Percentiles rank a stretch among this genome's conserved stretches.
phyloP scores from a whole-genome alignment of 2,888 invertebrate genomes.

The Electrophaes corylata region DNA sequence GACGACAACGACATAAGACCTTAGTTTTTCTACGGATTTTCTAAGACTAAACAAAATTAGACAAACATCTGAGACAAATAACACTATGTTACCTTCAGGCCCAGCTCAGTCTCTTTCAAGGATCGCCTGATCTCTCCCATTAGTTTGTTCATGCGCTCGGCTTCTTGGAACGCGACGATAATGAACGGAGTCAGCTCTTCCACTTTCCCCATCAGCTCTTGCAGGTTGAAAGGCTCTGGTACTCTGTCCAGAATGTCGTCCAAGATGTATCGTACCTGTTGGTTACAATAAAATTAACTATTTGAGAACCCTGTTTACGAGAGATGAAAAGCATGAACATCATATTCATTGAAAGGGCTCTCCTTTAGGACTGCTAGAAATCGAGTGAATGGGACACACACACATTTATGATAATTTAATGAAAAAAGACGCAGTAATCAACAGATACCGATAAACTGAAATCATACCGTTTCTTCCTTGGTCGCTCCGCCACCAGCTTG shows the following conservation, averaged over 20 bases:
- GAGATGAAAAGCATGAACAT: no score
- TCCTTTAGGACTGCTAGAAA: no score
- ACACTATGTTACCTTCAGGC: constrained; percentile 86
- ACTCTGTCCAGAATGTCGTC: constrained; percentile 95
- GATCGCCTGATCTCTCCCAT: constrained; percentile 92
- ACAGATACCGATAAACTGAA: neutral
- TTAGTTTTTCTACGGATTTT: no score
- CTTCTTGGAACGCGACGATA: constrained; percentile 96
- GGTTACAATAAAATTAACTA: neutral
- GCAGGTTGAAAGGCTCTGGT: constrained; percentile 94
- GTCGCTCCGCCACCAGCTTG: constrained; percentile 88
- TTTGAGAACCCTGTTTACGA: no score
- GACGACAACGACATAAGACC: no score
- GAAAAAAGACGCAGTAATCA: no score
- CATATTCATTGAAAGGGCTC: no score
- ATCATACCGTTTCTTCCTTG: constrained; percentile 90
- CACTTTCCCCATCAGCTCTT: constrained; percentile 92
- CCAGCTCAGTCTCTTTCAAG: constrained; percentile 93
- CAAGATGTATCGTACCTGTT: constrained; percentile 87
- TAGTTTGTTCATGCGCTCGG: constrained; percentile 96
- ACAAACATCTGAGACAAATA: neutral
- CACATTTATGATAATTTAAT: no score
- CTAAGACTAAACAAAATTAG: no score
- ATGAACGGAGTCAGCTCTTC: constrained; percentile 96
- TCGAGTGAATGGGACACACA: no score